Base-by-base conservation (phyloP, 2,113 vertebrate genomes). In the Ptychochromis oligacanthus region DNA sequence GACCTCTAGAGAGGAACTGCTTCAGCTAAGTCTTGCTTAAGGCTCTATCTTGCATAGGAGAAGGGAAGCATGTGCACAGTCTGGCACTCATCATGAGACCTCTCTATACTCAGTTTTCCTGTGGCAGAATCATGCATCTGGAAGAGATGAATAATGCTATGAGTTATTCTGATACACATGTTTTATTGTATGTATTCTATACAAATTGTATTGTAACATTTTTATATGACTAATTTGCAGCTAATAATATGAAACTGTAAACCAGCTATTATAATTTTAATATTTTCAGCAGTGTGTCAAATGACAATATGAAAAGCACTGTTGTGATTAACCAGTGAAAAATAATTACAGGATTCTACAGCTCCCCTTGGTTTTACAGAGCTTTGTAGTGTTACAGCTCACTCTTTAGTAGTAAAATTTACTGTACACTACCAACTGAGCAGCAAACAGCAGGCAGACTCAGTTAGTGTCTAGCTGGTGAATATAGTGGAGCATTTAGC, bases 1-100 rank as follows among this genome's bases (percentile, higher is more conserved):
- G 56, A 49, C 34, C 84, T 89, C 76, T 52, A 67, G 77, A 79
- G 87, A 86, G 52, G 34, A 61, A 61, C 75, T 43, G 15, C 89
- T 65, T 86, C 34, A 40, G 52, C 34, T 61, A 62, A 64, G 58
- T 61, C 82, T 43, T 36, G 67, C 84, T 89, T 59, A 6, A 83
- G 59, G 81, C 65, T 60, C 77, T 79, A 76, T 87, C 83, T 59
- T 40, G 55, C 22, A 61, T 62, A 18, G 20, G 24, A 52, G 75
- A 90, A 76, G 20, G 59, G 58, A 76, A 81, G 72, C 54, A 28
- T 59, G 79, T 83, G 59, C 76, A 61, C 14, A 67, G 22, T 87
- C 28, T 83, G 78, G 82, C 65, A 70, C 11, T 55, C 11, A 54
- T 76, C 62, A 54, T 80, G 82, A 74, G 55, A 74, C 13, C 57